Evolutionary conservation across 92 coral and sea anemone species (phyloP).

Genomic region (Epizoanthus fatuus): DNA sequence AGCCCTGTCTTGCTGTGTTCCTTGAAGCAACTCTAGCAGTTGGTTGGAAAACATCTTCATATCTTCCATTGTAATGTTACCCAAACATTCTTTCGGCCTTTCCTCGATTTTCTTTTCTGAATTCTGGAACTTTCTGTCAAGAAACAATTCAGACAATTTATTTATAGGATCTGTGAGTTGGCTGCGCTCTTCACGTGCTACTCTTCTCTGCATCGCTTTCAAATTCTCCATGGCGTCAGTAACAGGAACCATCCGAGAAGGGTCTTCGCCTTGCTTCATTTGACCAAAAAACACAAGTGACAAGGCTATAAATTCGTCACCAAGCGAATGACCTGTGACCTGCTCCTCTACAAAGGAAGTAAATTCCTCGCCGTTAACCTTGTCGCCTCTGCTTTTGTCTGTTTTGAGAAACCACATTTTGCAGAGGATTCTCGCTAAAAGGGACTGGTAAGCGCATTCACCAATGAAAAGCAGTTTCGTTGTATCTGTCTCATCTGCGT

Average conservation of each 20-base stretch:
- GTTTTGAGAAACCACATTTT: constrained; percentile 1
- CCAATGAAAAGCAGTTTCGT: too few relatives aligned
- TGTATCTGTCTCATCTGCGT: too few relatives aligned
- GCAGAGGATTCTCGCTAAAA: not conserved
- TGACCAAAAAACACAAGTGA: not conserved
- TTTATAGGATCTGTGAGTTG: too few relatives aligned
- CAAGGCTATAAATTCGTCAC: not conserved
- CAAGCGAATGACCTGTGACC: not conserved
- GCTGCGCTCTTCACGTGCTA: too few relatives aligned
- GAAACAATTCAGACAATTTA: too few relatives aligned
- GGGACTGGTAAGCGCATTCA: not conserved
- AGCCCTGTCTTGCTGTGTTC: too few relatives aligned
- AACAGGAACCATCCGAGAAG: not conserved
- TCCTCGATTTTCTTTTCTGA: too few relatives aligned
- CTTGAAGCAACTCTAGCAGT: too few relatives aligned
- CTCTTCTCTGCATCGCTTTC: not conserved
- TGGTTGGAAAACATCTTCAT: too few relatives aligned
- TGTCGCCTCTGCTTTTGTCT: not conserved
- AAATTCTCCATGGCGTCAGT: not conserved
- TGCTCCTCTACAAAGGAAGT: not conserved
- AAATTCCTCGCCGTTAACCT: not conserved
- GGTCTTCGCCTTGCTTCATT: not conserved
- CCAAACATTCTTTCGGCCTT: too few relatives aligned
- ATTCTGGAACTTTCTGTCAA: too few relatives aligned
- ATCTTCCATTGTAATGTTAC: too few relatives aligned